Percentiles rank a stretch among this genome's conserved stretches.
phyloP scores from a whole-genome alignment of 1,140 invertebrate genomes.

The Rhyacophila brunnea region DNA sequence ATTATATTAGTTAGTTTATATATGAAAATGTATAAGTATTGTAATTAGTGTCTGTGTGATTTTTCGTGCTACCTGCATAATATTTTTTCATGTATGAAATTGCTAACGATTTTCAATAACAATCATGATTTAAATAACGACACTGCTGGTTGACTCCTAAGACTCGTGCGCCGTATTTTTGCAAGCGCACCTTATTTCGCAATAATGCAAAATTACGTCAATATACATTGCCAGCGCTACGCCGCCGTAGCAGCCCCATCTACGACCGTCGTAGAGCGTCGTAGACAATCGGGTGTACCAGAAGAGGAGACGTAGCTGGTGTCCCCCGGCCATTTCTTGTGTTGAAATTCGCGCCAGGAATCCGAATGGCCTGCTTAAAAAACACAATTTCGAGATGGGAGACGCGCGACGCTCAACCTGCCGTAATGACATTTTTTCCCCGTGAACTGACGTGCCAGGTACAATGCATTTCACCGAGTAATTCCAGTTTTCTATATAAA shows the following conservation, averaged over 20 bases:
- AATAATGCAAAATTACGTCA: slow-evolving; percentile 3
- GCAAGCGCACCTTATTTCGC: neutral
- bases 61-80: too few relatives aligned
- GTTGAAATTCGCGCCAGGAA: slow-evolving; percentile 30
- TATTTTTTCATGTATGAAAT: too few relatives aligned
- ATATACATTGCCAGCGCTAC: slow-evolving; percentile 2
- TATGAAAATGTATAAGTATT: too few relatives aligned
- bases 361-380: slow-evolving; percentile 36
- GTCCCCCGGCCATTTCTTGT: neutral
- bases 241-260: slow-evolving; percentile 4
- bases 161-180: neutral
- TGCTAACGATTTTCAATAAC: too few relatives aligned
- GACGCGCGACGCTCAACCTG: slow-evolving; percentile 22
- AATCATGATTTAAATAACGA: too few relatives aligned
- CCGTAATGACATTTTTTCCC: slow-evolving; percentile 32
- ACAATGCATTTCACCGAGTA: too few relatives aligned
- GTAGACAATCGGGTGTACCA: slow-evolving; percentile 29
- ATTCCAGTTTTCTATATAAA: too few relatives aligned
- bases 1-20: too few relatives aligned
- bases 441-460: slow-evolving; percentile 3
- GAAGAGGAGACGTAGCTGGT: neutral
- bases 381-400: slow-evolving; percentile 35
- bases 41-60: too few relatives aligned
- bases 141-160: too few relatives aligned
- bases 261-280: slow-evolving; percentile 15